A percentile compares a stretch with the other conserved stretches of the same genome.
phyloP scores from a whole-genome alignment of 1,140 invertebrate species.

The Eciton burchellii region DNA sequence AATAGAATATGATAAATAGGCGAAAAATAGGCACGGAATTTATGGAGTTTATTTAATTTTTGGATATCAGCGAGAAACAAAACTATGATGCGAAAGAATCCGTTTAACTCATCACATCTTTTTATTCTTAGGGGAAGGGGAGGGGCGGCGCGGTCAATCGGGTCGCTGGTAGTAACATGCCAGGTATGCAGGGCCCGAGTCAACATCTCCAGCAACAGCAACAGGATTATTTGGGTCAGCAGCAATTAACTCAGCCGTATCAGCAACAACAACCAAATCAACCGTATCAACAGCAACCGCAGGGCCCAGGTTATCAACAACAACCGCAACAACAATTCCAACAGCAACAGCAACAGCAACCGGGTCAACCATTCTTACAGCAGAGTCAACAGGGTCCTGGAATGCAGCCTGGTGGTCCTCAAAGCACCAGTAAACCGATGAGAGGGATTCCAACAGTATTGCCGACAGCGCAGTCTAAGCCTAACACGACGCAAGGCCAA shows the following conservation, averaged over 20 bases:
- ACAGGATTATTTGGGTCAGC: conserved; percentile 74
- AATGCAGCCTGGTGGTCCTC: conserved; percentile 68
- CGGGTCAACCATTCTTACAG: conserved; percentile 80
- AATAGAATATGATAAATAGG: conserved; percentile 34
- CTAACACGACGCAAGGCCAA: conserved; percentile 79
- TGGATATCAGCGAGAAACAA: not conserved
- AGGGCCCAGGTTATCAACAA: conserved; percentile 75
- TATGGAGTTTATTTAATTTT: not conserved
- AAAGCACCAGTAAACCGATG: conserved; percentile 80
- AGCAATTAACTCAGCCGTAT: conserved; percentile 73
- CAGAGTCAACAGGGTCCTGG: conserved; percentile 77
- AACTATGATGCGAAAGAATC: not conserved
- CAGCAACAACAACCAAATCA: conserved; percentile 79
- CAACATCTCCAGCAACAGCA: conserved; percentile 80
- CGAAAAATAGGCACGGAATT: conserved; percentile 7
- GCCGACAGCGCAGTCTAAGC: conserved; percentile 85
- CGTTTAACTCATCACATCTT: conserved; percentile 22
- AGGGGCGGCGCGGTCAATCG: conserved; percentile 85
- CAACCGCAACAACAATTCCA: conserved; percentile 76
- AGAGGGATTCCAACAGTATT: conserved; percentile 88
- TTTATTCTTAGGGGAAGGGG: conserved; percentile 86
- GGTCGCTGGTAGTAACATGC: conserved; percentile 88
- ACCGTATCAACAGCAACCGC: conserved; percentile 81
- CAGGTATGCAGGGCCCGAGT: conserved; percentile 81
- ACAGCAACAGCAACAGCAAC: conserved; percentile 82